Evolutionary conservation across 1,140 invertebrate species (phyloP).

Genomic region (Cardiocondyla obscurior): DNA sequence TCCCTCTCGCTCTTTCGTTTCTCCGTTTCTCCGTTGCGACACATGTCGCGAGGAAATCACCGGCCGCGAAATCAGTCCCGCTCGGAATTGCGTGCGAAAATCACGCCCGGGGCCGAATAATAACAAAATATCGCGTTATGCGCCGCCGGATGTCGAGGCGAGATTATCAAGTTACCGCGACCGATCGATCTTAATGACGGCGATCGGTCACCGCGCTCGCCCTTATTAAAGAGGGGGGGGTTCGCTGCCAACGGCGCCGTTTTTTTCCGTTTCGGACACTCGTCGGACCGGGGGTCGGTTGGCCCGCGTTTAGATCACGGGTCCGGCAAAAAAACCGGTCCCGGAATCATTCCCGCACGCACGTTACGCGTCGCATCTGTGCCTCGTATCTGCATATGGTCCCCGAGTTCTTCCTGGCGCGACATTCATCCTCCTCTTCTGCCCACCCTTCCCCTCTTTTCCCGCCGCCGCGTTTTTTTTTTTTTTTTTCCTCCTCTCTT

Average conservation of each 20-base stretch:
- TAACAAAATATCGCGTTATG: background rate
- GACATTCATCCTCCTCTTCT: conserved; percentile 62
- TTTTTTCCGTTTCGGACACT: conserved; percentile 43
- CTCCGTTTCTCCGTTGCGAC: conserved; percentile 16
- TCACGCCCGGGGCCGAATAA: background rate
- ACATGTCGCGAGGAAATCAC: conserved; percentile 42
- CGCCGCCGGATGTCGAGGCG: background rate
- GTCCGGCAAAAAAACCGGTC: conserved; percentile 73
- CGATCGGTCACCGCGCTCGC: conserved; percentile 42
- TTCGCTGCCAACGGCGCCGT: background rate
- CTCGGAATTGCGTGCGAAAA: conserved; percentile 16
- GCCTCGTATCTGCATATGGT: conserved; percentile 82
- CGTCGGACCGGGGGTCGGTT: conserved; percentile 11
- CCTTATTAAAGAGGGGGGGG: conserved; percentile 24
- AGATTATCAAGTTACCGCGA: conserved; percentile 10
- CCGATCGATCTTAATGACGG: conserved; percentile 33
- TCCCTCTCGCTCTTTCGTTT: background rate
- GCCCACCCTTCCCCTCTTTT: conserved; percentile 51
- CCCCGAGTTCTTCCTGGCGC: conserved; percentile 70
- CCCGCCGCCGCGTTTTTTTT: conserved; percentile 63
- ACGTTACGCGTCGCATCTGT: conserved; percentile 78
- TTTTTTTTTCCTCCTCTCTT: conserved; percentile 40
- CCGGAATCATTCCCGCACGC: conserved; percentile 71
- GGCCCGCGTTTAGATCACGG: background rate
- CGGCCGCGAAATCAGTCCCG: background rate